Evolutionary conservation across 1,140 invertebrate species (phyloP).

Genomic region (Pararge aegeria): DNA sequence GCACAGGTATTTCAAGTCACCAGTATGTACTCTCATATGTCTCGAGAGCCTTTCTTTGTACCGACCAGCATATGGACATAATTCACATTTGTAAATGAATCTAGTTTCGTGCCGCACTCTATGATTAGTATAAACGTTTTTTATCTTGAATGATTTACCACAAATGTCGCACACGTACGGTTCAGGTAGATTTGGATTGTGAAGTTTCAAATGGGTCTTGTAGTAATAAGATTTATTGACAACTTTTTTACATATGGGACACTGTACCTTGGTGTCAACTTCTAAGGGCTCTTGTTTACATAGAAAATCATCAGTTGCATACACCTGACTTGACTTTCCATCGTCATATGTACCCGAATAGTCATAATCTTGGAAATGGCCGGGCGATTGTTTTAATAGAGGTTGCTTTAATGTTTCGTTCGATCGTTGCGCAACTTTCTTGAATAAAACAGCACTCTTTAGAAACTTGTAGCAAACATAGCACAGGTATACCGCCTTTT

Average conservation of each 20-base stretch:
- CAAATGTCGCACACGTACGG: slow-evolving; percentile 68
- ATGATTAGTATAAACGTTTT: slow-evolving; percentile 63
- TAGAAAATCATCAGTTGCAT: slow-evolving; percentile 17
- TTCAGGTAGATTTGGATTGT: slow-evolving; percentile 56
- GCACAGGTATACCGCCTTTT: slow-evolving; percentile 48
- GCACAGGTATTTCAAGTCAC: slow-evolving; percentile 77
- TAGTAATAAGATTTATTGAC: slow-evolving; percentile 55
- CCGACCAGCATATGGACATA: slow-evolving; percentile 62
- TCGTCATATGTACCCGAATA: slow-evolving; percentile 16
- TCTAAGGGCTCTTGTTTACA: not conserved
- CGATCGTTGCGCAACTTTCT: slow-evolving; percentile 41
- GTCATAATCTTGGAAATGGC: slow-evolving; percentile 24
- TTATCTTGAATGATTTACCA: slow-evolving; percentile 63
- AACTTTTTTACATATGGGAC: slow-evolving; percentile 60
- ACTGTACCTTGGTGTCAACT: slow-evolving; percentile 43
- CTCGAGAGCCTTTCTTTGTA: slow-evolving; percentile 64
- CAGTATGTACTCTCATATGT: slow-evolving; percentile 76
- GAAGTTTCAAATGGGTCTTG: slow-evolving; percentile 64
- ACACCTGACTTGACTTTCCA: not conserved
- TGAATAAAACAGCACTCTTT: slow-evolving; percentile 46
- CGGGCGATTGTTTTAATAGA: slow-evolving; percentile 36
- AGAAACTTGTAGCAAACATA: slow-evolving; percentile 45
- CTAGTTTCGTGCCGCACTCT: slow-evolving; percentile 57
- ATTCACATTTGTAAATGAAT: slow-evolving; percentile 62
- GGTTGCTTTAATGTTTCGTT: slow-evolving; percentile 36